These are phyloP conservation scores for Tryphoninae sp. DNA, from an alignment of 2,888 invertebrate species.

Conservation along the genomic window DNA sequence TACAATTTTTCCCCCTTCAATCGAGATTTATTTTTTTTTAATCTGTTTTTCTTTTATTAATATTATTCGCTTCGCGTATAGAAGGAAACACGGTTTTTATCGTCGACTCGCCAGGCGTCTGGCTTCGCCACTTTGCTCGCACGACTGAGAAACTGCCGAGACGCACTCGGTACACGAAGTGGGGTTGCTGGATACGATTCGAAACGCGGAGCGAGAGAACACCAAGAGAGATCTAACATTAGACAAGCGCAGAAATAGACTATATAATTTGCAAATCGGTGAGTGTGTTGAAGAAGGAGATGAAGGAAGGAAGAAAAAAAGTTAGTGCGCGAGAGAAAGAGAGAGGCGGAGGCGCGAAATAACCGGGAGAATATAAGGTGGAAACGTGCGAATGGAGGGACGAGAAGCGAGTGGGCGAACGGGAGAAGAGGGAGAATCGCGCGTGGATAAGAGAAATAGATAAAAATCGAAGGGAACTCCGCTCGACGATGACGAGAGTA, in stretches of 20 bases:
- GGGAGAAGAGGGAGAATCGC: constrained; percentile 12
- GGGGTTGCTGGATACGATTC: constrained; percentile 21
- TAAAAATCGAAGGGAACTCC: constrained; percentile 41
- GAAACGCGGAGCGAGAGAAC: constrained; percentile 31
- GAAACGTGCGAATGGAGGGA: constrained; percentile 36
- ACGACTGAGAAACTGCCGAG: constrained; percentile 19
- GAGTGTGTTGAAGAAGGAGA: constrained; percentile 52
- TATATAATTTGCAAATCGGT: constrained; percentile 76
- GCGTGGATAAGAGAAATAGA: constrained; percentile 44
- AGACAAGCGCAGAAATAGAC: constrained; percentile 77
- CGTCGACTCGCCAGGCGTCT: constrained; percentile 5
- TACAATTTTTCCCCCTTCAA: background rate
- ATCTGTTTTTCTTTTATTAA: background rate
- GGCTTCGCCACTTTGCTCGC: too few species aligned
- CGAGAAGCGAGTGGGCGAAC: constrained; percentile 41
- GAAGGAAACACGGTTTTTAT: constrained; percentile 27
- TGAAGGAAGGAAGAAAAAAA: background rate
- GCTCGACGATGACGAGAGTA: constrained; percentile 37
- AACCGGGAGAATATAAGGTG: constrained; percentile 48
- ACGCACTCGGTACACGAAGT: constrained; percentile 24
- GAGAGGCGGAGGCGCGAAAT: constrained; percentile 56
- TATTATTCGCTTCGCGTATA: background rate
- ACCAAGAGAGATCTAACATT: constrained; percentile 72
- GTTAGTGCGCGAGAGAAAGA: constrained; percentile 41
- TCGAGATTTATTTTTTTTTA: background rate